These are phyloP conservation scores for Mylabris phalerata DNA, from an alignment of 1,140 invertebrate genomes.

Conservation along the genomic window DNA sequence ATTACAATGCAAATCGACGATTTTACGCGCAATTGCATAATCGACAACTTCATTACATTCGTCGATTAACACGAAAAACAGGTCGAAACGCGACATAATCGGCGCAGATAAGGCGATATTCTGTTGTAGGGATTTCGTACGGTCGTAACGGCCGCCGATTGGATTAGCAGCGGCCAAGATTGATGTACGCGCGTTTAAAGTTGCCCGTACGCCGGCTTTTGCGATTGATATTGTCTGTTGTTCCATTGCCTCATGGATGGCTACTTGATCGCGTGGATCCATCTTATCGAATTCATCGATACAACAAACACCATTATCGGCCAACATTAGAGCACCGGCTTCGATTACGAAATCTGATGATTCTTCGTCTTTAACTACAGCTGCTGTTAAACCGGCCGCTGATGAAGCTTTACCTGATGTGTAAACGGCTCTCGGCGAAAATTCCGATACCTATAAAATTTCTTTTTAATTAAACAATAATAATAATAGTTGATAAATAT, in stretches of 20 bases:
- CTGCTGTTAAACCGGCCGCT: conserved; percentile 96
- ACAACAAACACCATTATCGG: conserved; percentile 53
- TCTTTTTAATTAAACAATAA: too few species aligned
- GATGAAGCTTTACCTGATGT: conserved; percentile 98
- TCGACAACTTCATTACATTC: conserved; percentile 92
- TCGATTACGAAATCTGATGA: conserved; percentile 98
- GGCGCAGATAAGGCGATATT: conserved; percentile 92
- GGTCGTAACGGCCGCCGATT: conserved; percentile 92
- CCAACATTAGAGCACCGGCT: conserved; percentile 97
- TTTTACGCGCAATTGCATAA: conserved; percentile 93
- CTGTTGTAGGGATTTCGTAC: conserved; percentile 89
- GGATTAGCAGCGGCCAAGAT: conserved; percentile 99
- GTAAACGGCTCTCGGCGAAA: conserved; percentile 93
- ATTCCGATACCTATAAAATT: conserved; percentile 57
- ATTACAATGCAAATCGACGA: conserved; percentile 89
- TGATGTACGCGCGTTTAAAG: conserved; percentile 94
- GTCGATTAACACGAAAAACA: conserved; percentile 97
- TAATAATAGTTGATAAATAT: too few species aligned
- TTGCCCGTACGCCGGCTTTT: conserved; percentile 98
- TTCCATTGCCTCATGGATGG: conserved; percentile 99
- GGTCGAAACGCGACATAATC: conserved; percentile 98
- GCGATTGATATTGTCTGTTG: conserved; percentile 99
- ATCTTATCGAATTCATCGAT: conserved; percentile 99
- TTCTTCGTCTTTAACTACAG: conserved; percentile 96
- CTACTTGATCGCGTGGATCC: conserved; percentile 95